Conservation (phyloP, 2,113 vertebrate genomes). For the Melanerpes formicivorus region DNA sequence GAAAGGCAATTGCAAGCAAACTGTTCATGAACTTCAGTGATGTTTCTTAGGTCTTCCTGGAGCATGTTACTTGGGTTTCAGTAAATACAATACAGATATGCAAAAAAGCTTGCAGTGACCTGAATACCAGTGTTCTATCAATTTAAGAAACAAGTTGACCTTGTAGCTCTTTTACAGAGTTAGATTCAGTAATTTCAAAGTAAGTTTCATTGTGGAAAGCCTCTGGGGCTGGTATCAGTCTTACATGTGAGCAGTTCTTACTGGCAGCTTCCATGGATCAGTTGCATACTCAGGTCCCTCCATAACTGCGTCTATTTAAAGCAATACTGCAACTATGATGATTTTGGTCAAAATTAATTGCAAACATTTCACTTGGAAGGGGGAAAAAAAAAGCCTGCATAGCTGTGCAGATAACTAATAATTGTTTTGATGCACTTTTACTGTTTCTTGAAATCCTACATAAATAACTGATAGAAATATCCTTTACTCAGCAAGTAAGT, state of each 20-base stretch:
- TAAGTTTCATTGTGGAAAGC: not conserved
- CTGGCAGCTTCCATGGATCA: not conserved
- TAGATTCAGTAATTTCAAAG: not conserved
- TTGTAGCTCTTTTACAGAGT: not conserved
- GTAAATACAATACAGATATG: not conserved
- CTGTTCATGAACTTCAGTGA: not conserved
- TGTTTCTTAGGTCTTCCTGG: not conserved
- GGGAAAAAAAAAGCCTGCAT: not conserved
- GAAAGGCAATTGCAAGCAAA: not conserved
- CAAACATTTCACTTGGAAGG: not conserved
- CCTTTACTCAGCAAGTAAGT: slow-evolving; percentile 14
- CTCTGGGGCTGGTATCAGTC: not conserved
- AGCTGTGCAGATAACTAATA: not conserved
- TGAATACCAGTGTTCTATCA: not conserved
- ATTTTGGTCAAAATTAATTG: not conserved
- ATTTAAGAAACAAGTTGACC: not conserved
- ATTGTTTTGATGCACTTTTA: not conserved
- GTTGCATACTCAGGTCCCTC: not conserved
- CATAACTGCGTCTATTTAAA: not conserved
- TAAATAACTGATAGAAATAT: slow-evolving; percentile 17
- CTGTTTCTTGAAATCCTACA: not conserved
- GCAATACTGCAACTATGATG: not conserved
- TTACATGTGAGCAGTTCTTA: not conserved
- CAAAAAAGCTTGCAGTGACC: not conserved
- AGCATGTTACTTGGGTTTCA: not conserved